These are phyloP conservation scores for Cantharis nigra DNA, from an alignment of 2,888 invertebrate genomes.

Conservation along the genomic window DNA sequence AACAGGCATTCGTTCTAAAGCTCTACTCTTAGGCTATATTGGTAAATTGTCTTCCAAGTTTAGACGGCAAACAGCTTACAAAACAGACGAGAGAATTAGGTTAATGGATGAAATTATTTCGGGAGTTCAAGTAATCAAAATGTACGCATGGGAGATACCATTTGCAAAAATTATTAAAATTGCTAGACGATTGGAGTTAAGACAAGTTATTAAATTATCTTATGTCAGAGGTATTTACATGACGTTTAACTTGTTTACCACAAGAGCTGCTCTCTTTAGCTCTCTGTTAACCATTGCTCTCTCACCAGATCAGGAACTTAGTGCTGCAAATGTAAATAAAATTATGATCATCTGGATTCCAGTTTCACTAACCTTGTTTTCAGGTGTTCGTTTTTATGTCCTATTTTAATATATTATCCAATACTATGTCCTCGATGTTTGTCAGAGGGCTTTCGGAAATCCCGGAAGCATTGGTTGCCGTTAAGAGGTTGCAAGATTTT, in stretches of 20 bases:
- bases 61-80: slow-evolving; percentile 78
- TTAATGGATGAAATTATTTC: slow-evolving; percentile 94
- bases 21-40: slow-evolving; percentile 59
- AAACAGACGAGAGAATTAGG: slow-evolving; percentile 88
- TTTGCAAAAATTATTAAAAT: slow-evolving; percentile 66
- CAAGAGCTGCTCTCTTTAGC: slow-evolving; percentile 76
- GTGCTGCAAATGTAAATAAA: slow-evolving; percentile 70
- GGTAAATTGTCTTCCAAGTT: slow-evolving; percentile 66
- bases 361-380: slow-evolving; percentile 17
- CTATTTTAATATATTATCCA: slow-evolving; percentile 60
- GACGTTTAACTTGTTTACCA: slow-evolving; percentile 80
- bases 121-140: slow-evolving; percentile 86
- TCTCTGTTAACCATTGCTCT: slow-evolving; percentile 73
- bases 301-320: slow-evolving; percentile 63
- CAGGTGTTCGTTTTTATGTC: slow-evolving; percentile 61
- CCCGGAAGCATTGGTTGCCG: slow-evolving; percentile 56
- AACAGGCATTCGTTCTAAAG: background rate
- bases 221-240: slow-evolving; percentile 70
- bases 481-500: slow-evolving; percentile 53
- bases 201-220: slow-evolving; percentile 64
- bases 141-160: slow-evolving; percentile 76
- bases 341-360: background rate
- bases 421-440: slow-evolving; percentile 64
- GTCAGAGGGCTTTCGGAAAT: slow-evolving; percentile 57
- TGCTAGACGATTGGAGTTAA: slow-evolving; percentile 61